Percentiles rank a stretch among this genome's conserved stretches.
Evolutionary conservation across 2,113 vertebrate species (phyloP).

Genomic region (Gobio gobio): DNA sequence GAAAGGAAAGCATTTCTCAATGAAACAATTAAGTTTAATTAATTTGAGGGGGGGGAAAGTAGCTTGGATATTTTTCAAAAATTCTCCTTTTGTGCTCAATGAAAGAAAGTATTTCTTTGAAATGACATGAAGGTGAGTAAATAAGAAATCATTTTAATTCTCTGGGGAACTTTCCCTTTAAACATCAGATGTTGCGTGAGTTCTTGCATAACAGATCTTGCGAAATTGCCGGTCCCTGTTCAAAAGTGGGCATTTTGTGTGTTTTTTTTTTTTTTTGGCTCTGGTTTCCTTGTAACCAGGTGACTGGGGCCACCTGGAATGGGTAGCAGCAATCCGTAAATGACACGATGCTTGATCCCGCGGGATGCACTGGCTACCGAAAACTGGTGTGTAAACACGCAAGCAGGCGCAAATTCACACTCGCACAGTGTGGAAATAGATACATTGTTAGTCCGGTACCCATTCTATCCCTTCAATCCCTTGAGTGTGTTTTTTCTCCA

Average conservation of each 20-base stretch:
- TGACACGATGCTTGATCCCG: conserved; percentile 10
- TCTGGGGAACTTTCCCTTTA: background rate
- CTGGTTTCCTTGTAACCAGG: conserved; percentile 3
- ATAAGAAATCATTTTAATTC: background rate
- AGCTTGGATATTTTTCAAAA: background rate
- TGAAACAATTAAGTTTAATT: background rate
- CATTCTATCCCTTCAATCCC: conserved; percentile 58
- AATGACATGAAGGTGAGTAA: background rate
- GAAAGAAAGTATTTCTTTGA: background rate
- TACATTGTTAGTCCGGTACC: conserved; percentile 63
- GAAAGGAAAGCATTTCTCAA: background rate
- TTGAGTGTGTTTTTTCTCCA: conserved; percentile 39
- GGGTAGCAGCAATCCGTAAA: conserved; percentile 16
- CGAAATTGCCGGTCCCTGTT: background rate
- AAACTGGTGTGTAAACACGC: conserved; percentile 45
- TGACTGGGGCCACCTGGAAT: conserved; percentile 25
- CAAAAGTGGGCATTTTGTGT: conserved; percentile 1
- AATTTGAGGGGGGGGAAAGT: background rate
- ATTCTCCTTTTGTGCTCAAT: background rate
- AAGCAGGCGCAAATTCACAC: conserved; percentile 43
- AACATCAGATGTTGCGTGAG: background rate
- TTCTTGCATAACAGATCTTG: background rate
- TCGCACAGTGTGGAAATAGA: conserved; percentile 54
- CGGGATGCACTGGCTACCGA: conserved; percentile 25
- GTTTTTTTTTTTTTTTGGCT: background rate